Percentiles rank a stretch among this genome's conserved stretches.
These are phyloP conservation scores for Cyprinodon tularosa DNA, from an alignment of 2,113 vertebrate genomes.

Conservation along the genomic window DNA sequence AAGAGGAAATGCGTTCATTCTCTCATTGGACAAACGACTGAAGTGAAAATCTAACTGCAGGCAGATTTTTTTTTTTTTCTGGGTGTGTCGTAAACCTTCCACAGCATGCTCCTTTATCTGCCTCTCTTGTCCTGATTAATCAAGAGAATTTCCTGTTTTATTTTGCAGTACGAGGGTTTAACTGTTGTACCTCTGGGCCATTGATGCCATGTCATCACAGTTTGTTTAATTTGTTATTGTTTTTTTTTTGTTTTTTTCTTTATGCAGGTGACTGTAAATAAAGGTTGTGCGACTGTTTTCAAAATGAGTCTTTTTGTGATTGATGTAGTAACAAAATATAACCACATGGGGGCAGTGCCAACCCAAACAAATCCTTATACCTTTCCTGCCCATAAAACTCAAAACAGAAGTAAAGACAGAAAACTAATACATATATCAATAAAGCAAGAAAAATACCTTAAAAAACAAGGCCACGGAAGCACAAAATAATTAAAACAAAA, in stretches of 20 bases:
- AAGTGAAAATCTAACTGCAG: constrained; percentile 1
- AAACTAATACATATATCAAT: too few relatives aligned
- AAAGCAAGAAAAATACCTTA: too few relatives aligned
- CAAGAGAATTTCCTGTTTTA: neutral
- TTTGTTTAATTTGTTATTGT: constrained; percentile 35
- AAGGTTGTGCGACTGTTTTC: constrained; percentile 72
- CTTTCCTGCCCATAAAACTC: neutral
- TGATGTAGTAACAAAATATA: neutral
- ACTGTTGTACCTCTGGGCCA: constrained; percentile 2
- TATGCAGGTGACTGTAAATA: constrained; percentile 68
- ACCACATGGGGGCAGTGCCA: constrained; percentile 50
- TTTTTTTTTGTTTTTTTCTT: constrained; percentile 31
- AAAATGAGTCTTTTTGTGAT: neutral
- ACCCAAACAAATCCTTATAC: neutral
- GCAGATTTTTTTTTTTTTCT: constrained; percentile 7
- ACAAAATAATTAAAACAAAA: too few relatives aligned
- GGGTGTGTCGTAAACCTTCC: neutral
- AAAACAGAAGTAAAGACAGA: too few relatives aligned
- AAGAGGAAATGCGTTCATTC: neutral
- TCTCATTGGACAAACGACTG: neutral
- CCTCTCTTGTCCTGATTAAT: too few relatives aligned
- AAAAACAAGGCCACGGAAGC: too few relatives aligned
- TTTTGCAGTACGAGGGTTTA: constrained; percentile 26
- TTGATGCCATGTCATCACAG: neutral
- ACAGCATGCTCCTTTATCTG: neutral